Conservation (phyloP, 2,113 vertebrate species). For the Mirounga angustirostris region DNA sequence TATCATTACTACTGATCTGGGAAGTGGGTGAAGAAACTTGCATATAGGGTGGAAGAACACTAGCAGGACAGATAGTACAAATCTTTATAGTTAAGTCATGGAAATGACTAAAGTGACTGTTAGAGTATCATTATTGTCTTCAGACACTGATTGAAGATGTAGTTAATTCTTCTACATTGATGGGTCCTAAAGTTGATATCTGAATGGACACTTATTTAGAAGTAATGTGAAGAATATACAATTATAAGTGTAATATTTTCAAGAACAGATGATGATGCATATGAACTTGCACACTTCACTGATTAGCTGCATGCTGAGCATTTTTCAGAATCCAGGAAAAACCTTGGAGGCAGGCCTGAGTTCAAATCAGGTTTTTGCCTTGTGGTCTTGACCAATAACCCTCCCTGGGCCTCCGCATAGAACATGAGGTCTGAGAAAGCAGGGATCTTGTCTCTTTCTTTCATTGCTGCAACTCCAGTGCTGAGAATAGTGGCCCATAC, state of each 20-base stretch:
- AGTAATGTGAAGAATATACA: not conserved
- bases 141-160: not conserved
- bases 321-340: not conserved
- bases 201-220: not conserved
- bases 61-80: not conserved
- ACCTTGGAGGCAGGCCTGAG: not conserved
- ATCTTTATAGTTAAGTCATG: not conserved
- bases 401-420: not conserved
- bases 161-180: not conserved
- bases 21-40: not conserved
- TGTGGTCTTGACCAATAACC: not conserved
- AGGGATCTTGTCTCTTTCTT: not conserved
- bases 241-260: not conserved
- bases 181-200: not conserved
- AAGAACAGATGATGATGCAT: not conserved
- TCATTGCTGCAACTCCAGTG: not conserved
- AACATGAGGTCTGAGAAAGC: not conserved
- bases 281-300: not conserved
- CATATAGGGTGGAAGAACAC: not conserved
- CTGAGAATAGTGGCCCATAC: not conserved
- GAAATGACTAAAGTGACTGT: not conserved
- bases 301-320: not conserved
- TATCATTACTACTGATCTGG: not conserved
- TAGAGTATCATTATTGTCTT: not conserved
- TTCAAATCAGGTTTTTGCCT: not conserved